Conservation (phyloP, 2,113 vertebrate species). For the Dipodomys ordii region DNA sequence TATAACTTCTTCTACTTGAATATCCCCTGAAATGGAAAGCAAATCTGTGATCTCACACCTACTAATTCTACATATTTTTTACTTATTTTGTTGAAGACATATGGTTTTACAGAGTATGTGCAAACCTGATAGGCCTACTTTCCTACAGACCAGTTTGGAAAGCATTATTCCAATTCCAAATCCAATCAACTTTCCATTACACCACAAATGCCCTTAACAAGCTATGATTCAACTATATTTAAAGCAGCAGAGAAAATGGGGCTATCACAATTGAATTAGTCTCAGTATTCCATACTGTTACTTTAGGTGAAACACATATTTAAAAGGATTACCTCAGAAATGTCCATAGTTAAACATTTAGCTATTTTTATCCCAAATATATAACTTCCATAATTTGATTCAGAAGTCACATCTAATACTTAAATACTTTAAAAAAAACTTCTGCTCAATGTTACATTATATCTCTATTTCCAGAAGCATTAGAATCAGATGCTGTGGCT, state of each 20-base stretch:
- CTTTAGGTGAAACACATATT: constrained; percentile 64
- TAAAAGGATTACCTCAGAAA: constrained; percentile 71
- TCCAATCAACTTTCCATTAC: constrained; percentile 63
- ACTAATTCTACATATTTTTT: constrained; percentile 19
- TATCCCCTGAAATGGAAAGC: background rate
- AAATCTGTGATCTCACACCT: constrained; percentile 12
- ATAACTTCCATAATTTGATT: constrained; percentile 67
- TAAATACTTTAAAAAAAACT: background rate
- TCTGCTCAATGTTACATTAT: constrained; percentile 30
- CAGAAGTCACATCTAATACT: constrained; percentile 58
- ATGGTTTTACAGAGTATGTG: background rate
- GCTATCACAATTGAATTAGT: constrained; percentile 73
- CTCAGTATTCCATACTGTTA: constrained; percentile 50
- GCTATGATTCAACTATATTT: constrained; percentile 67
- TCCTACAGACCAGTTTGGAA: constrained; percentile 59
- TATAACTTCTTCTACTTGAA: background rate
- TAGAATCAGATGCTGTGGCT: constrained; percentile 57
- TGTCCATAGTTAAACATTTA: constrained; percentile 53
- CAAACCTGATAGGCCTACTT: constrained; percentile 32
- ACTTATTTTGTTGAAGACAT: background rate
- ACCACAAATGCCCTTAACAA: constrained; percentile 62
- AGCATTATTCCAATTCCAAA: constrained; percentile 60
- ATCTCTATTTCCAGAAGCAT: constrained; percentile 58
- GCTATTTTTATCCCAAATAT: constrained; percentile 70
- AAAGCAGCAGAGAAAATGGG: constrained; percentile 68